phyloP scores from a whole-genome alignment of 2,113 vertebrate genomes.

The Zapornia atra region DNA sequence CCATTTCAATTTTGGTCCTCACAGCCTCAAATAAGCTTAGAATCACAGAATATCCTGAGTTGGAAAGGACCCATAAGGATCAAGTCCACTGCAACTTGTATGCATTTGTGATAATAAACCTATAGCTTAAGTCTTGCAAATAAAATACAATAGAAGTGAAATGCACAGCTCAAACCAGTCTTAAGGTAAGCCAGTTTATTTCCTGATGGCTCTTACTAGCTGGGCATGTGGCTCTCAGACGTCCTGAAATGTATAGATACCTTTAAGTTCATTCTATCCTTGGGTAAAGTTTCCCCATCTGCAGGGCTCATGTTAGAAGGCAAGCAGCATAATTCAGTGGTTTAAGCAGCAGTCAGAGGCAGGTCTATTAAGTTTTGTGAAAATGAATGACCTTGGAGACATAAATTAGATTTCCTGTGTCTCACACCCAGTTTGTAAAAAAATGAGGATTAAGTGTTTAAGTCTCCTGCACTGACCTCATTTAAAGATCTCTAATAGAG shows the following conservation, averaged over 20 bases:
- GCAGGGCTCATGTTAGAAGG: not conserved
- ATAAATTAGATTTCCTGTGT: constrained; percentile 54
- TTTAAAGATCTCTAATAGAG: constrained; percentile 9
- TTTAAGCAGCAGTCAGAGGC: constrained; percentile 42
- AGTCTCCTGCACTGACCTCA: constrained; percentile 29
- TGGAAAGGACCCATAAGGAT: too few species aligned
- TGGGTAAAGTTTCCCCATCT: not conserved
- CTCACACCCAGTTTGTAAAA: constrained; percentile 46
- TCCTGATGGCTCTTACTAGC: not conserved
- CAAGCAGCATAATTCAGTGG: constrained; percentile 39
- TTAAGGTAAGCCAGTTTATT: not conserved
- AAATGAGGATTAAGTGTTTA: constrained; percentile 57
- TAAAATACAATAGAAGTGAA: not conserved
- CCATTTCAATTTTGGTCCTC: not conserved
- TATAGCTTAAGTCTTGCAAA: not conserved
- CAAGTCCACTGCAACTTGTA: not conserved
- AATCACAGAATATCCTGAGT: too few species aligned
- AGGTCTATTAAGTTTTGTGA: constrained; percentile 54
- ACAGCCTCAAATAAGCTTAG: not conserved
- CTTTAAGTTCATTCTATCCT: not conserved
- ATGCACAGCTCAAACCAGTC: not conserved
- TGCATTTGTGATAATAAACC: not conserved
- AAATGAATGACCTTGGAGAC: constrained; percentile 63
- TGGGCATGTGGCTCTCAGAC: not conserved
- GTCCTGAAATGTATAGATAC: not conserved